phyloP scores from a whole-genome alignment of 2,113 vertebrate genomes.

The Pluvialis apricaria region DNA sequence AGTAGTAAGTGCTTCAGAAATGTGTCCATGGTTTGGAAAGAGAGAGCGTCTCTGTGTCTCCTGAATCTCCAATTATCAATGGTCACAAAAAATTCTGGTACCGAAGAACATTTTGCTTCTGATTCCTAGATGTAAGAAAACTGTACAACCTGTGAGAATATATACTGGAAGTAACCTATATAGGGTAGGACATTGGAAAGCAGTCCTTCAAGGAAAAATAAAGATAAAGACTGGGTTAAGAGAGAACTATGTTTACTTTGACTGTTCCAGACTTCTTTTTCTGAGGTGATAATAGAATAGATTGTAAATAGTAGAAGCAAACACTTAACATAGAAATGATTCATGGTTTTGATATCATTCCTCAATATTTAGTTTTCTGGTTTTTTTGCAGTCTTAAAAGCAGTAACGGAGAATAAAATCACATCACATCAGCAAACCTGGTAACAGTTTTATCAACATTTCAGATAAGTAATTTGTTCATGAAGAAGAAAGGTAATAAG shows the following conservation, averaged over 20 bases:
- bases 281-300: background rate
- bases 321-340: background rate
- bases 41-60: background rate
- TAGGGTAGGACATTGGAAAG: background rate
- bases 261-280: background rate
- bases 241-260: background rate
- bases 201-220: background rate
- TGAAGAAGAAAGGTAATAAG: background rate
- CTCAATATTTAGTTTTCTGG: background rate
- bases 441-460: background rate
- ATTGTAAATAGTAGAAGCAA: background rate
- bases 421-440: background rate
- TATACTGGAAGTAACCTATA: background rate
- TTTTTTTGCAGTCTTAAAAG: background rate
- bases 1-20: background rate
- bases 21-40: background rate
- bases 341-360: background rate
- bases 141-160: background rate
- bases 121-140: background rate
- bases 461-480: background rate
- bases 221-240: background rate
- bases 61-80: background rate
- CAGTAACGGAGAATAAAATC: background rate
- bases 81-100: background rate
- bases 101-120: background rate